phyloP scores from a whole-genome alignment of 37 sponge, comb jelly and placozoan genomes.

The Tethya wilhelma region DNA sequence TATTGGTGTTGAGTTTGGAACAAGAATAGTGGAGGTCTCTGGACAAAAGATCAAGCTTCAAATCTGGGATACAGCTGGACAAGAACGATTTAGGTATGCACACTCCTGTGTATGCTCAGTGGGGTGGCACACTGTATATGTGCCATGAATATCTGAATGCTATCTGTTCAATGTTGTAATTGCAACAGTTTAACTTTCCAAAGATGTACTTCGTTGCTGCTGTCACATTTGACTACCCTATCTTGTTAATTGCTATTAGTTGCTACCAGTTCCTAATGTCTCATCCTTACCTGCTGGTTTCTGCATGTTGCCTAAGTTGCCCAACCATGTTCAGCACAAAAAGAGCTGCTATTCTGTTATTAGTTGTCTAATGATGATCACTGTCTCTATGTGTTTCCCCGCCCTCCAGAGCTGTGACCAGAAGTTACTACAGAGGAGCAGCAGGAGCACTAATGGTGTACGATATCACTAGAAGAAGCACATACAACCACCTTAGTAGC shows the following conservation, averaged over 20 bases:
- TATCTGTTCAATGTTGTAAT: not conserved
- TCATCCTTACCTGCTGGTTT: not conserved
- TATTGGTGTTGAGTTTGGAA: constrained; percentile 99
- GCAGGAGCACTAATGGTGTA: constrained; percentile 99
- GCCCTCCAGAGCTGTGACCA: constrained; percentile 91
- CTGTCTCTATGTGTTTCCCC: not conserved
- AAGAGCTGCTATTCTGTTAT: not conserved
- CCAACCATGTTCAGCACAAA: not conserved
- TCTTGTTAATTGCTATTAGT: too few relatives aligned
- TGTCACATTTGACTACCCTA: too few relatives aligned
- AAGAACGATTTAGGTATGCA: constrained; percentile 94
- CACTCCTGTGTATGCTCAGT: too few relatives aligned
- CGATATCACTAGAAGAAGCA: constrained; percentile 98
- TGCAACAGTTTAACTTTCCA: too few relatives aligned
- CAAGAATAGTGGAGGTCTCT: constrained; percentile 96
- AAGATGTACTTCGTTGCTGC: too few relatives aligned
- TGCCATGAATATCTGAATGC: not conserved
- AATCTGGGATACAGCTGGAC: constrained; percentile 99
- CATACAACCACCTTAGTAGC: constrained; percentile 99
- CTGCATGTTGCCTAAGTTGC: not conserved
- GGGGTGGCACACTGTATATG: not conserved
- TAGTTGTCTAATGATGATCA: not conserved
- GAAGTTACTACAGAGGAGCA: constrained; percentile 99
- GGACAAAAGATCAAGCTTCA: constrained; percentile 99
- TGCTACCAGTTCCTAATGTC: too few relatives aligned